Base-by-base conservation (phyloP, 2,113 vertebrate species). In the Proteles cristata region DNA sequence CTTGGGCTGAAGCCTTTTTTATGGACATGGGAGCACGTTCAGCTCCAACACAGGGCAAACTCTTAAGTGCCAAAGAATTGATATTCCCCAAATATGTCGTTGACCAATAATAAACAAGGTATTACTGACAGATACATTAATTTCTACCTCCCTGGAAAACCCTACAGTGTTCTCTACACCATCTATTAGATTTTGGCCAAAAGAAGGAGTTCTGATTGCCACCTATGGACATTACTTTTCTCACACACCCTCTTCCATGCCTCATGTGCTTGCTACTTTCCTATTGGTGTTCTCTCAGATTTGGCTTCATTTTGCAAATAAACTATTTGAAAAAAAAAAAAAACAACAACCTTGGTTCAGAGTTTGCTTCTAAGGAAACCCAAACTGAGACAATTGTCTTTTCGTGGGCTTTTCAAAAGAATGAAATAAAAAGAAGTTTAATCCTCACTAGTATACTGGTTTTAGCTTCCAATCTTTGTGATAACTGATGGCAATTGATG, bases 391-490 rank as follows among this genome's bases (percentile, higher is more conserved):
- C 50, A 69, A 28, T 28, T 66, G 7, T 76, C 58, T 79, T 91
- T 77, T 76, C 8, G 33, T 26, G 8, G 5, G 1, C 3, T 86
- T 94, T 31, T 26, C 31, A 93, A 65, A 94, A 39, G 11, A 5
- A 81, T 82, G 19, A 87, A 39, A 82, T 85, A 17, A 87, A 94
- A 95, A 45, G 11, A 90, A 84, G 15, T 77, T 61, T 7, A 28
- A 25, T 17, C 19, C 12, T 94, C 33, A 63, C 39, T n/a, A 50
- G 11, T 10, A 50, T 66, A 76, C 35, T 73, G 80, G 45, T 53
- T 92, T 82, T 87, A 95, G 53, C 35, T 92, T 86, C 91, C 33
- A n/a, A 73, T 43, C 39, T 82, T 90, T 61, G 76, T 79, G 5
- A 83, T 12, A 90, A 31, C 12, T 23, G 9, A 61, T 33, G 53